These are phyloP conservation scores for Candidula unifasciata DNA, from an alignment of 2,888 invertebrate genomes.

Conservation along the genomic window DNA sequence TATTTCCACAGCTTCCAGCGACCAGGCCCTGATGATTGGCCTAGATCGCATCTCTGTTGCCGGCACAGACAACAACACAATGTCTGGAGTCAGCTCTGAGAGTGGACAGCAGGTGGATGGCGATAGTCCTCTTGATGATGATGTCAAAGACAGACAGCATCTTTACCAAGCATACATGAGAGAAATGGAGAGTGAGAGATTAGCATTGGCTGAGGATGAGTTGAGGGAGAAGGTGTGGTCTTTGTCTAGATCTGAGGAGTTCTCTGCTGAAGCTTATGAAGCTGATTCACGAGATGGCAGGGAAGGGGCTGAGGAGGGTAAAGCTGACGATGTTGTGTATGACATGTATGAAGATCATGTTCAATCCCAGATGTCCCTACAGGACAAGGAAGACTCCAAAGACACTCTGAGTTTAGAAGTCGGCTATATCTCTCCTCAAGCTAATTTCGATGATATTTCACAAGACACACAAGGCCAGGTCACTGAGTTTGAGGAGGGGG, in stretches of 20 bases:
- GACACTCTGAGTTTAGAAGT: constrained; percentile 32
- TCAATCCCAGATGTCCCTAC: constrained; percentile 28
- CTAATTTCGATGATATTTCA: constrained; percentile 48
- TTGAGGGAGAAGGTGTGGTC: neutral
- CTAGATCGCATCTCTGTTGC: constrained; percentile 70
- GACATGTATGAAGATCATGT: constrained; percentile 26
- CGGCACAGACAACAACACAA: constrained; percentile 63
- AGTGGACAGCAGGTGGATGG: constrained; percentile 56
- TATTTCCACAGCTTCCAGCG: constrained; percentile 63
- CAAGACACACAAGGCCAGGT: constrained; percentile 16
- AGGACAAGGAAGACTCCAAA: constrained; percentile 37
- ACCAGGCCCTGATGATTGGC: constrained; percentile 70
- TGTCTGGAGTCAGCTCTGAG: constrained; percentile 66
- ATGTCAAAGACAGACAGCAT: constrained; percentile 35
- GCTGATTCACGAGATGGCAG: neutral
- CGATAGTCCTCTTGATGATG: constrained; percentile 61
- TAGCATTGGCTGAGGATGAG: neutral
- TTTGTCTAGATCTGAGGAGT: neutral
- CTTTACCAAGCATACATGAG: constrained; percentile 47
- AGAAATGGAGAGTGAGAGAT: constrained; percentile 41
- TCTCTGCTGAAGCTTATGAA: neutral
- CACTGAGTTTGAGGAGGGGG: constrained; percentile 44
- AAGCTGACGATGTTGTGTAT: neutral
- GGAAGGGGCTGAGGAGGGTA: neutral
- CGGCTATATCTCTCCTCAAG: constrained; percentile 48